Evolutionary conservation across 2,113 vertebrate genomes (phyloP).

Genomic region (Sigmodon hispidus): DNA sequence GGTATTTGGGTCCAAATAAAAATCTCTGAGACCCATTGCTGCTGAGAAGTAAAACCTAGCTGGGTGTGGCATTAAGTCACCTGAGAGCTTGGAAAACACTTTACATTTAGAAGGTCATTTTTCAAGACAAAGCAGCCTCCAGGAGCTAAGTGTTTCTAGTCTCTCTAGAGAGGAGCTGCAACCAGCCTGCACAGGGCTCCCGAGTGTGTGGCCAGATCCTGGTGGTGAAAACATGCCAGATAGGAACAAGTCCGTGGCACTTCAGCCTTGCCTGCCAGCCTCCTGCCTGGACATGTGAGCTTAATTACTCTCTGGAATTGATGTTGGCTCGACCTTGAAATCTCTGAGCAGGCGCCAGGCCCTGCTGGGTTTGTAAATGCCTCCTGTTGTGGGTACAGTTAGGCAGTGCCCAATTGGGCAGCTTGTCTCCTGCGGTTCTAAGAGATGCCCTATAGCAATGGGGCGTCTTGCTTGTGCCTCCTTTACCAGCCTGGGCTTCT

Average conservation of each 20-base stretch:
- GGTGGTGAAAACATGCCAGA: not conserved
- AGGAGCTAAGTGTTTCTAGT: not conserved
- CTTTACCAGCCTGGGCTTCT: not conserved
- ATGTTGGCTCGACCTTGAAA: conserved; percentile 70
- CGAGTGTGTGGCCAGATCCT: not conserved
- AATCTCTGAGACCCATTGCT: not conserved
- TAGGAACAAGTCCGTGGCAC: not conserved
- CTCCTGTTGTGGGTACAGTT: conserved; percentile 23
- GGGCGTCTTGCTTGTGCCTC: not conserved
- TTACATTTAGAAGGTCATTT: not conserved
- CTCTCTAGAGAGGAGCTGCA: not conserved
- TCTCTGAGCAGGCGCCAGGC: conserved; percentile 58
- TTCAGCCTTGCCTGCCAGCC: conserved; percentile 1
- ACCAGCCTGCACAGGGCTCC: not conserved
- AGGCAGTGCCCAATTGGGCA: not conserved
- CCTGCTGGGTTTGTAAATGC: conserved; percentile 61
- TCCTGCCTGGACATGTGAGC: conserved; percentile 12
- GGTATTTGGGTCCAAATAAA: conserved; percentile 30
- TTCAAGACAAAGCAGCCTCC: not conserved
- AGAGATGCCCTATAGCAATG: not conserved
- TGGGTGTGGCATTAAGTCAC: not conserved
- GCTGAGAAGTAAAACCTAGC: not conserved
- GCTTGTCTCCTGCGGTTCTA: not conserved
- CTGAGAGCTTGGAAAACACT: conserved; percentile 3
- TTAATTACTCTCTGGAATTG: conserved; percentile 54